These are phyloP conservation scores for Phaedon cochleariae DNA, from an alignment of 2,888 invertebrate genomes.

Conservation along the genomic window DNA sequence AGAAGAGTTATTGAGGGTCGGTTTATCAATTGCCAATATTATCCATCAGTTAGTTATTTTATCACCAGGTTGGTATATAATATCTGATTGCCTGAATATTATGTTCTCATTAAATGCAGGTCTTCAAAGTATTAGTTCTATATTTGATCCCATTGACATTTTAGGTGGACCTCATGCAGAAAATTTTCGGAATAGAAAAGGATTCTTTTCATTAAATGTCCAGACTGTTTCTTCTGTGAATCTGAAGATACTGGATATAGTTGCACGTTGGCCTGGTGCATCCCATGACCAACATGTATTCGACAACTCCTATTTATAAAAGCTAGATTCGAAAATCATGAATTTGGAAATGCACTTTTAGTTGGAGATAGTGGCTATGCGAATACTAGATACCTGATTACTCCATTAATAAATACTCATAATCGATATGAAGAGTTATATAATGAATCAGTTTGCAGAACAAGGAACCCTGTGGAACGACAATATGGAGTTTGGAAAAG, in stretches of 20 bases:
- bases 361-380: slow-evolving; percentile 47
- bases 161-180: slow-evolving; percentile 16
- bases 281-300: slow-evolving; percentile 26
- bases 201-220: slow-evolving; percentile 30
- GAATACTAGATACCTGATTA: slow-evolving; percentile 38
- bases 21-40: no score
- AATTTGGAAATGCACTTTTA: slow-evolving; percentile 32
- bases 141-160: not conserved
- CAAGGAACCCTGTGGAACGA: slow-evolving; percentile 17
- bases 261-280: slow-evolving; percentile 11
- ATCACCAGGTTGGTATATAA: slow-evolving; percentile 12
- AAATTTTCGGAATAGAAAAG: slow-evolving; percentile 23
- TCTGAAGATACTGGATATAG: slow-evolving; percentile 11
- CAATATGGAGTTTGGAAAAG: not conserved
- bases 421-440: slow-evolving; percentile 36
- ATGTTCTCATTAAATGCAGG: no score
- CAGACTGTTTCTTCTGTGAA: slow-evolving; percentile 19
- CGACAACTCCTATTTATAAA: slow-evolving; percentile 21
- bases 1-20: no score
- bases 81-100: no score
- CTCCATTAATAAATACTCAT: slow-evolving; percentile 39
- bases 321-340: slow-evolving; percentile 20
- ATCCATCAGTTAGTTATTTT: slow-evolving; percentile 4
- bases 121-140: not conserved
- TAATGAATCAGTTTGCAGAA: slow-evolving; percentile 42